Base-by-base conservation (phyloP, 2,113 vertebrate species). In the Amphiprion ocellaris region DNA sequence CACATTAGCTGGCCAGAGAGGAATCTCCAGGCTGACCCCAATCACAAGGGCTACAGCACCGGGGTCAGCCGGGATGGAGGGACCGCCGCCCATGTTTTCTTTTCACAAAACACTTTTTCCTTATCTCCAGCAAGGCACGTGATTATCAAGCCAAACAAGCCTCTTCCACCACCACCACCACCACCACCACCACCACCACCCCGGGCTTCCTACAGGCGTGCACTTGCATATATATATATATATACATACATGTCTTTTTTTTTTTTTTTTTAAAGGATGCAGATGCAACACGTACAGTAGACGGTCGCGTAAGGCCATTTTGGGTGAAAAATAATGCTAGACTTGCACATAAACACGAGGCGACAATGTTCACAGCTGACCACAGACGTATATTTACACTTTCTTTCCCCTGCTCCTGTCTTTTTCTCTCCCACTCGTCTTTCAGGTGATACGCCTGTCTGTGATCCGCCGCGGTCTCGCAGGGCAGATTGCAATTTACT, bases 1-100 rank as follows among this genome's bases (percentile, higher is more conserved):
- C 97, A 97, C 96, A 96, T 98, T 97, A 98, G 94, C 95, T 93
- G 95, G 96, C 94, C 96, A 95, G 96, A 96, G 96, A 97, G 92
- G 96, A 97, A 95, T 95, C 95, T 96, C 95, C 92, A 86, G 91
- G 84, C 91, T 94, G 96, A 98, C 97, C 97, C 96, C 97, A 97
- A 97, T 98, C 97, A 97, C 94, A 85, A 90, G 93, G 94, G 93
- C 94, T 92, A 89, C 93, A 89, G 95, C 92, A 93, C 89, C 59
- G 61, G 87, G 92, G 91, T 88, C 93, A 90, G 87, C 86, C 85
- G 21, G 82, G 78, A 85, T 90, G 76, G 90, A 91, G 87, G 33
- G 85, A 87, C 89, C 81, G 86, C 86, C 62, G 83, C 84, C 84
- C 86, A 77, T 90, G 93, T 93, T 94, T 91, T 93, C 91, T 93